A percentile compares a stretch with the other conserved stretches of the same genome.
Conservation (phyloP, 2,113 vertebrate species). For the Siphamia tubifer region DNA sequence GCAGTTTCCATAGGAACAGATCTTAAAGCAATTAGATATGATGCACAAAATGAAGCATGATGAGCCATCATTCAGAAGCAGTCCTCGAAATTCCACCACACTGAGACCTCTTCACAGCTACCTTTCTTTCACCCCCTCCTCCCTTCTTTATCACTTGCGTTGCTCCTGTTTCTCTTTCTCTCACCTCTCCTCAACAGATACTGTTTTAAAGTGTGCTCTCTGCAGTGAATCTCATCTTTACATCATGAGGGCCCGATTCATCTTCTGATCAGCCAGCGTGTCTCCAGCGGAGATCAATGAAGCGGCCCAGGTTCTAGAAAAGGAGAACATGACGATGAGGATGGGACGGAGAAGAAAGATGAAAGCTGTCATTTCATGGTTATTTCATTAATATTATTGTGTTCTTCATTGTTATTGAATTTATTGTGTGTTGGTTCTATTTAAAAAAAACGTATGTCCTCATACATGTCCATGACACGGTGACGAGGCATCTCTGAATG, state of each 20-base stretch:
- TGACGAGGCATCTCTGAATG: too few relatives aligned
- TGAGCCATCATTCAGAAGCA: conserved; percentile 67
- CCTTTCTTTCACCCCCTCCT: conserved; percentile 15
- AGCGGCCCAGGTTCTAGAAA: not conserved
- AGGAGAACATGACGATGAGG: conserved; percentile 15
- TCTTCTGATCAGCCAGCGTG: conserved; percentile 45
- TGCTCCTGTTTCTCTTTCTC: not conserved
- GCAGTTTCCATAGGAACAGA: conserved; percentile 80
- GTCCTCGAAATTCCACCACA: conserved; percentile 62
- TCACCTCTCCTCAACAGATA: conserved; percentile 19
- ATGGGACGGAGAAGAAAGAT: not conserved
- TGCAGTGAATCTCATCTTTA: conserved; percentile 43
- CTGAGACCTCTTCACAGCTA: not conserved
- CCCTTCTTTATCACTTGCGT: conserved; percentile 15
- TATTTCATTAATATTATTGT: too few relatives aligned
- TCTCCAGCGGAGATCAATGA: conserved; percentile 49
- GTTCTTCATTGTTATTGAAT: too few relatives aligned
- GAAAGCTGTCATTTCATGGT: too few relatives aligned
- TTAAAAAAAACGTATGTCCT: too few relatives aligned
- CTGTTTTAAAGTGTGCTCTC: conserved; percentile 17
- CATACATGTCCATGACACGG: too few relatives aligned
- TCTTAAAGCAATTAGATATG: conserved; percentile 77
- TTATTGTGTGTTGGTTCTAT: too few relatives aligned
- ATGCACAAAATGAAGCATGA: conserved; percentile 53
- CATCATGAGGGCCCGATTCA: conserved; percentile 36